Evolutionary conservation across 1,140 invertebrate genomes (phyloP), one percentile per base, ranked within the genome.

Genomic region (Aphidius gifuensis): DNA sequence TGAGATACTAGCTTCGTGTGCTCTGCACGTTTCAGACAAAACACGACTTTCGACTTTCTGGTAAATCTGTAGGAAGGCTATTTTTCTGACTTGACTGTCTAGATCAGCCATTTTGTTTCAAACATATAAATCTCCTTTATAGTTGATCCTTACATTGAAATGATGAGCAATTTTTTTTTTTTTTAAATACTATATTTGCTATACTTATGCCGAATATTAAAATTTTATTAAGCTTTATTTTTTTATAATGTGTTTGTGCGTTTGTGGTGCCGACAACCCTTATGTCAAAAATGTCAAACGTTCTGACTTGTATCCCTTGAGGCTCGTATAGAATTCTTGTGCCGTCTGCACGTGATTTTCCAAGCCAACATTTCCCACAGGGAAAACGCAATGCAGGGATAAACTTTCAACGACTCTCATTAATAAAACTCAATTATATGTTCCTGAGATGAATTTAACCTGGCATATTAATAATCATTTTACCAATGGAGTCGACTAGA

Each of bases 31-130:
- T 38, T 32, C 51, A 50, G 48, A 61, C 64, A 55, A 61, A 65
- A 61, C 64, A 65, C 55, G 64, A 55, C 64, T 65, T 61, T 61
- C 64, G 60, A 61, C 60, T 62, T 57, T 62, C 39, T 51, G 23
- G 40, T 63, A 58, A 58, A 58, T 58, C 57, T 58, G 48, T 49
- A 16, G 7, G 56, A 56, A 5, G 54, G 32, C 2, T 58, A 48
- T 58, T 38, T 44, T 40, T 6, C 57, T 48, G 46, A 32, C 46
- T n/a, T 49, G 46, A 48, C 40, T 48, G 23, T 49, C 48, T 58
- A 45, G 48, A 32, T 32, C 23, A 32, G 23, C 23, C 23, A 32
- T 32, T 32, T 32, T 32, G 16, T 16, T 16, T 16, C 1, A 32
- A 32, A 32, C 2, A 32, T 4, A 32, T 32, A 32, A 32, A 32